Evolutionary conservation across 2,797 vertebrate species (phyloP).

Genomic region (Coregonus ussuriensis): DNA sequence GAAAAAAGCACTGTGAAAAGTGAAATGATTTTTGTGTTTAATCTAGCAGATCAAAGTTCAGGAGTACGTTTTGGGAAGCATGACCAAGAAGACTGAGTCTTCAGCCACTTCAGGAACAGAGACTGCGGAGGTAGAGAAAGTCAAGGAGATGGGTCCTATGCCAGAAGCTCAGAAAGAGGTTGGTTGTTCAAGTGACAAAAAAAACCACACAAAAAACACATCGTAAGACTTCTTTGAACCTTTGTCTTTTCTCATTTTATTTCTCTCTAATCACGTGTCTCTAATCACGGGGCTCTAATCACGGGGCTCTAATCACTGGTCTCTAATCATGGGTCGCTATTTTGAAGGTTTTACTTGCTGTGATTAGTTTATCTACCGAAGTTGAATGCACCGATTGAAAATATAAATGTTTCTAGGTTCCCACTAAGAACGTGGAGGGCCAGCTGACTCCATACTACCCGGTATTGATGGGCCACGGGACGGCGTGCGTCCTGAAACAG

Average conservation of each 20-base stretch:
- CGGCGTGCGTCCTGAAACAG: constrained; percentile 89
- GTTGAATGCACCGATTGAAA: background rate
- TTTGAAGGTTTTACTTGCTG: too few species aligned
- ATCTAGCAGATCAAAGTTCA: constrained; percentile 92
- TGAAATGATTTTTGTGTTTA: background rate
- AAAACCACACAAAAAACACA: background rate
- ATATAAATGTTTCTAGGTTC: constrained; percentile 76
- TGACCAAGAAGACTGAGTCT: constrained; percentile 66
- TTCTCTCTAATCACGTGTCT: too few species aligned
- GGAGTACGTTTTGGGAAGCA: constrained; percentile 92
- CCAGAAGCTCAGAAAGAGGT: constrained; percentile 64
- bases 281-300: background rate
- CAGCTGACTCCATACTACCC: constrained; percentile 95
- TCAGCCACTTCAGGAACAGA: constrained; percentile 56
- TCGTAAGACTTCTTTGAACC: background rate
- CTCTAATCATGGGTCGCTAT: background rate
- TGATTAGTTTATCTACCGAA: background rate
- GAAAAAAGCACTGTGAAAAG: too few species aligned
- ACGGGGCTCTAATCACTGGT: background rate
- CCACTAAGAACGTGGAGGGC: constrained; percentile 94
- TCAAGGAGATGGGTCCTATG: constrained; percentile 50
- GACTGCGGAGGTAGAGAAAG: constrained; percentile 51
- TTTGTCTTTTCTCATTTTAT: background rate
- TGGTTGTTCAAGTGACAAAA: constrained; percentile 18
- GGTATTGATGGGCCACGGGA: constrained; percentile 91